Base-by-base conservation (phyloP, 2,888 invertebrate species). In the Temnothorax unifasciatus region DNA sequence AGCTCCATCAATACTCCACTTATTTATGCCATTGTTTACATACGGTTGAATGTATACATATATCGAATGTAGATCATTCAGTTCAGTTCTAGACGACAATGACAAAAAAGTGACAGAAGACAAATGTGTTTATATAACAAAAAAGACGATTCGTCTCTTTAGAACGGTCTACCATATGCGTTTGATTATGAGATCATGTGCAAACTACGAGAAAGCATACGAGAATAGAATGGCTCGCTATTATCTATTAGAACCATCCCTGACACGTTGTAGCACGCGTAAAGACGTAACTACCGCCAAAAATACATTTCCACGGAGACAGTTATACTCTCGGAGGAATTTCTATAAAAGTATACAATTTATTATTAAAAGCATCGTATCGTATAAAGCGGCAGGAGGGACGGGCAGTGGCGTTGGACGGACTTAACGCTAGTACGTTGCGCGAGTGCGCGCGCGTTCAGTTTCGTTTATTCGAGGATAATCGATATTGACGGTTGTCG, bases 401-500 rank as follows among this genome's bases (percentile, higher is more conserved):
- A 13, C 11, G 18, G 34, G 34, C 34, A 59, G 63, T 59, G 68
- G 59, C 44, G 61, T 64, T 29, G 4, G 50, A 11, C 38, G n/a
- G 66, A 73, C 25, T 86, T 64, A 86, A 69, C 15, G 21, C 29
- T 79, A 29, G 3, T 29, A 68, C 15, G 44, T 41, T 4, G 25
- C 9, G 41, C n/a, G 25, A 18, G 52, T 25, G 38, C 5, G 6
- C 5, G 6, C 25, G 41, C 41, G 2, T 52, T 89, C 79, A 90
- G 41, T 87, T 88, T 57, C 91, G 85, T 76, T 88, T 90, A 63
- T 81, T 88, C 15, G 85, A 38, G 0, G 50, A 34, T 11, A 88
- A 34, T 87, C 85, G 86, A 71, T 73, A 83, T 52, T 89, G 87
- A 8, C 88, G 85, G 69, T 74, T 86, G 52, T 83, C 81, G 47